phyloP scores from a whole-genome alignment of 1,140 invertebrate species.

The Calycopis cecrops region DNA sequence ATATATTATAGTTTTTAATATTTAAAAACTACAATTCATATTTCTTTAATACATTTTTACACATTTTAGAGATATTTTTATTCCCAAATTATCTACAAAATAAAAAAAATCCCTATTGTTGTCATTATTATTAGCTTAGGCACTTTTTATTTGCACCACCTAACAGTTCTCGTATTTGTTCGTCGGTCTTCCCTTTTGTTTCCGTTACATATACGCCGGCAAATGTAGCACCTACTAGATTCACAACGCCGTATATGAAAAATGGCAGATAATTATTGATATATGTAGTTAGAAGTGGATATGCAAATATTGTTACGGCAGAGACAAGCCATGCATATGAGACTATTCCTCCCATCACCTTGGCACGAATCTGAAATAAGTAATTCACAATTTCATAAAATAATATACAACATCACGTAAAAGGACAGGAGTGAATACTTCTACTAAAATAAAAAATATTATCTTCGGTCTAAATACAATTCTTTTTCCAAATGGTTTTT shows the following conservation, averaged over 20 bases:
- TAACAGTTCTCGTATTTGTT: conserved; percentile 20
- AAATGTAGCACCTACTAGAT: conserved; percentile 27
- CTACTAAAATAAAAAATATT: too few species aligned
- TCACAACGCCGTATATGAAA: conserved; percentile 28
- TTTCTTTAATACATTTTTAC: too few species aligned
- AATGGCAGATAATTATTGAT: conserved; percentile 28
- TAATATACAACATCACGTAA: not conserved
- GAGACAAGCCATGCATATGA: conserved; percentile 33
- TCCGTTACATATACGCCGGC: conserved; percentile 27
- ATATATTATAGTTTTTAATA: too few species aligned
- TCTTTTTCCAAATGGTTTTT: too few species aligned
- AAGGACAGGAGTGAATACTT: not conserved
- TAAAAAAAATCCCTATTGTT: too few species aligned
- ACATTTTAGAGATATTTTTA: too few species aligned
- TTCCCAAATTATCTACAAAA: too few species aligned
- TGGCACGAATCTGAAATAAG: conserved; percentile 40
- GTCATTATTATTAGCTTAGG: too few species aligned
- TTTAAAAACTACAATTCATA: too few species aligned
- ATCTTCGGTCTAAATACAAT: not conserved
- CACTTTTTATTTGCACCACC: too few species aligned
- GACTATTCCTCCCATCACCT: conserved; percentile 31
- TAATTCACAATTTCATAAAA: too few species aligned
- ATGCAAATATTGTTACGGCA: conserved; percentile 31
- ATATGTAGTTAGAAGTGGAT: conserved; percentile 21
- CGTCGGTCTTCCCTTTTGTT: conserved; percentile 31